These are phyloP conservation scores for Vultur gryphus DNA, from an alignment of 2,797 vertebrate genomes.

Conservation along the genomic window DNA sequence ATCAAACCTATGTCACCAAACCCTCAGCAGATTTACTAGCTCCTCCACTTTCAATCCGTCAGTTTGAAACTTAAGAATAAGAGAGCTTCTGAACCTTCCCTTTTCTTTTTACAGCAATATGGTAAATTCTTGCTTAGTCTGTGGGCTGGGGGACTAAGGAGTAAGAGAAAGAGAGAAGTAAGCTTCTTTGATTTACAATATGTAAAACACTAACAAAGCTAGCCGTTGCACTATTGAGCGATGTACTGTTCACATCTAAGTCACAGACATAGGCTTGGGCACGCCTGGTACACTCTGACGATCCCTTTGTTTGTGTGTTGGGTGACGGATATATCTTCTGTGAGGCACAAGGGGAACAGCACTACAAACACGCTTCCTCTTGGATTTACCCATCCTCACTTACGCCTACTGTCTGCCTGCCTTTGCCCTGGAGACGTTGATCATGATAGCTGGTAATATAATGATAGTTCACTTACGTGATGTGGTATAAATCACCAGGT, in stretches of 20 bases:
- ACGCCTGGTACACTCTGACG: not conserved
- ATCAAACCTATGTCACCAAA: not conserved
- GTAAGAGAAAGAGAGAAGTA: not conserved
- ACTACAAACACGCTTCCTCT: not conserved
- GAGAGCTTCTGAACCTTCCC: not conserved
- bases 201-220: not conserved
- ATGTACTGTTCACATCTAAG: not conserved
- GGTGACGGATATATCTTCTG: not conserved
- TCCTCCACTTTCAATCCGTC: not conserved
- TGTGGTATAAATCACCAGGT: too few species aligned
- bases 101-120: not conserved
- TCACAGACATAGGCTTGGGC: not conserved
- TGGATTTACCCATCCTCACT: not conserved
- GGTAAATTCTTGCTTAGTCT: not conserved
- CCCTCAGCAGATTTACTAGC: not conserved
- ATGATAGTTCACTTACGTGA: fast-evolving
- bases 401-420: not conserved
- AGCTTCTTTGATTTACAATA: not conserved
- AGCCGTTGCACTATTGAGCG: not conserved
- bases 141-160: not conserved
- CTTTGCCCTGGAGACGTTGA: fast-evolving
- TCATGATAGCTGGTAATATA: fast-evolving
- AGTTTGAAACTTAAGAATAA: not conserved
- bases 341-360: not conserved
- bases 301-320: not conserved